Evolutionary conservation across 1,140 invertebrate species (phyloP).

Genomic region (Euglossa dilemma): DNA sequence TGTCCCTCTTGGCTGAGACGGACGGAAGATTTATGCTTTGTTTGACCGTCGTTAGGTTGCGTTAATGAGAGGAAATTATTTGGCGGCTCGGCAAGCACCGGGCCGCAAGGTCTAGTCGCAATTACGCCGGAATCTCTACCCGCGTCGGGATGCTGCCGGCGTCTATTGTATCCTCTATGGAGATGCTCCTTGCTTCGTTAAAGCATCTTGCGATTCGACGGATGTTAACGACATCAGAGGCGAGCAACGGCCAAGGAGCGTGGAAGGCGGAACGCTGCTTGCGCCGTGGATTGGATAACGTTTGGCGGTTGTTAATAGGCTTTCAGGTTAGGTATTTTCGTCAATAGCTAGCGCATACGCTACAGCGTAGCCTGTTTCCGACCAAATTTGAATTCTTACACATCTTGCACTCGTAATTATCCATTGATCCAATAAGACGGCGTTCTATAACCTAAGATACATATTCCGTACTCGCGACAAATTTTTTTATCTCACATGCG

Average conservation of each 20-base stretch:
- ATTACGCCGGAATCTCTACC: constrained; percentile 42
- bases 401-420: too few relatives aligned
- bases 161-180: constrained; percentile 41
- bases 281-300: background rate
- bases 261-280: background rate
- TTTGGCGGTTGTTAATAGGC: background rate
- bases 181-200: constrained; percentile 51
- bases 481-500: too few relatives aligned
- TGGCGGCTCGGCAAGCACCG: constrained; percentile 32
- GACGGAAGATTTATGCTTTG: constrained; percentile 66
- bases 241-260: background rate
- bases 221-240: constrained; percentile 42
- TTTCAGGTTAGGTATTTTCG: too few relatives aligned
- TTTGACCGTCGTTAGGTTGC: constrained; percentile 62
- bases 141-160: background rate
- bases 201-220: constrained; percentile 39
- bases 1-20: constrained; percentile 46
- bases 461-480: too few relatives aligned
- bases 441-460: too few relatives aligned
- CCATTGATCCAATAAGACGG: too few relatives aligned
- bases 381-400: too few relatives aligned
- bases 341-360: too few relatives aligned
- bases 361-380: too few relatives aligned
- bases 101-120: constrained; percentile 38
- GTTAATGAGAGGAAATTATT: constrained; percentile 68